Evolutionary conservation across 2,797 vertebrate genomes (phyloP).

Genomic region (Petrocephalus schoutedeni): DNA sequence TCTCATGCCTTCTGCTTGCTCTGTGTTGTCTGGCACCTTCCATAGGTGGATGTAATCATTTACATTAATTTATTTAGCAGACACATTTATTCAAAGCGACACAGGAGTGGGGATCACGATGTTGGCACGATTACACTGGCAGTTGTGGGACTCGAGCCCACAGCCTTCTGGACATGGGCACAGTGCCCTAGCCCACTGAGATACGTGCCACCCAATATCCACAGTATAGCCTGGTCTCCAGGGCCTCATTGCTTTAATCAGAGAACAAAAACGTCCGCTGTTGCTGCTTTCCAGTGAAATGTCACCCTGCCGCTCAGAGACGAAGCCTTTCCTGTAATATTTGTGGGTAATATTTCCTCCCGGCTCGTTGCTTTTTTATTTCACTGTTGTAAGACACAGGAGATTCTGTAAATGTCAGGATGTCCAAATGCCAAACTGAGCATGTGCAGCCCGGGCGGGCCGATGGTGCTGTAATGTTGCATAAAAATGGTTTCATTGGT

Average conservation of each 20-base stretch:
- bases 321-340: background rate
- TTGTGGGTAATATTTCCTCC: background rate
- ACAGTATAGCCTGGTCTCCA: background rate
- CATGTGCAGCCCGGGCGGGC: background rate
- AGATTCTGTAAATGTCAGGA: background rate
- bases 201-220: background rate
- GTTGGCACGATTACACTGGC: background rate
- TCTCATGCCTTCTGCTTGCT: background rate
- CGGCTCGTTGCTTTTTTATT: background rate
- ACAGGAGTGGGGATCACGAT: background rate
- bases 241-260: background rate
- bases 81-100: background rate
- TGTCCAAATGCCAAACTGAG: background rate
- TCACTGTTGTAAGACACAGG: background rate
- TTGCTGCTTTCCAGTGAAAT: background rate
- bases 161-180: background rate
- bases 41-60: background rate
- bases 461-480: background rate
- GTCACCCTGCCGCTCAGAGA: background rate
- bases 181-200: background rate
- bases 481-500: background rate
- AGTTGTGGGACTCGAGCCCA: background rate
- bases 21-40: background rate
- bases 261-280: background rate
- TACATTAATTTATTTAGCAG: background rate